Conservation (phyloP, 2,113 vertebrate species). For the Prolemur simus region DNA sequence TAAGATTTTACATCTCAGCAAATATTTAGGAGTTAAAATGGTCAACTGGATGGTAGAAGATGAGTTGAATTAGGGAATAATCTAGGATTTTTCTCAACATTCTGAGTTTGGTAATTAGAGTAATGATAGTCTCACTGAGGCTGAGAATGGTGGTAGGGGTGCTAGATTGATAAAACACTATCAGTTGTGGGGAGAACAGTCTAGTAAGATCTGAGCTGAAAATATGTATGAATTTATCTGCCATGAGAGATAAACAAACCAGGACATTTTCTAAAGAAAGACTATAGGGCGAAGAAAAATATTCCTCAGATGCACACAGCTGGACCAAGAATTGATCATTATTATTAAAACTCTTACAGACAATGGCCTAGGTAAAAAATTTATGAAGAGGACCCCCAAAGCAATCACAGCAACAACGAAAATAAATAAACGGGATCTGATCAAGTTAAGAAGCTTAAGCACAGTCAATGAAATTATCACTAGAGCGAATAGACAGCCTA, state of each 20-base stretch:
- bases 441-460: too few species aligned
- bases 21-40: background rate
- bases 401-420: too few species aligned
- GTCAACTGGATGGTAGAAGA: too few species aligned
- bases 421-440: too few species aligned
- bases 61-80: background rate
- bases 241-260: background rate
- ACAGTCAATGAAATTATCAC: too few species aligned
- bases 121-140: background rate
- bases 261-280: background rate
- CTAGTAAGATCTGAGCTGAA: background rate
- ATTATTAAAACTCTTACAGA: too few species aligned
- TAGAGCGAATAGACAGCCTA: too few species aligned
- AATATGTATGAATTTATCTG: background rate
- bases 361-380: too few species aligned
- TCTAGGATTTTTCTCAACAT: background rate
- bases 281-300: background rate
- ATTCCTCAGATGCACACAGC: background rate
- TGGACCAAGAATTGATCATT: background rate
- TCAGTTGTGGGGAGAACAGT: background rate
- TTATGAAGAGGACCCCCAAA: too few species aligned
- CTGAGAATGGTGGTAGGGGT: background rate
- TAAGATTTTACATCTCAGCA: background rate
- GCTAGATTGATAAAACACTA: background rate
- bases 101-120: background rate